phyloP scores from a whole-genome alignment of 2,888 invertebrate genomes.

The Parelbella ahira region DNA sequence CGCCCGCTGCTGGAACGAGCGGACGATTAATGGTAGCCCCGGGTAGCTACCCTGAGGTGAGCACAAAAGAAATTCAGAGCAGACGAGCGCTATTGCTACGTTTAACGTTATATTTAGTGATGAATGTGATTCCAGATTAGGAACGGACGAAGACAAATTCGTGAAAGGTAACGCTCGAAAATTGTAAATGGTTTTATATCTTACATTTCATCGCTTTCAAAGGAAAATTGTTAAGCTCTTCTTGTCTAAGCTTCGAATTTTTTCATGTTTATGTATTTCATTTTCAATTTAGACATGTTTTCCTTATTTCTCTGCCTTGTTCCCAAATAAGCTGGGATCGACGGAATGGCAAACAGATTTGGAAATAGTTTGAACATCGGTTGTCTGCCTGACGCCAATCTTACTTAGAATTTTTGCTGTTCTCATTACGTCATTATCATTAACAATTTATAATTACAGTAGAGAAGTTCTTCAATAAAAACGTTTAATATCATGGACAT shows the following conservation, averaged over 20 bases:
- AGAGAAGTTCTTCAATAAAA: too few relatives aligned
- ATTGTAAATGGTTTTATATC: conserved; percentile 23
- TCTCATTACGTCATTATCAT: too few relatives aligned
- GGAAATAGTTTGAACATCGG: too few relatives aligned
- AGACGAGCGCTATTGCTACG: conserved; percentile 21
- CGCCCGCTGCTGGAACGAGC: conserved; percentile 31
- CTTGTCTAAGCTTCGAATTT: conserved; percentile 1
- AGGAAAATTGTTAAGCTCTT: conserved; percentile 5
- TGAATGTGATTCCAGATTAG: conserved; percentile 25
- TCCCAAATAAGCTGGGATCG: too few relatives aligned
- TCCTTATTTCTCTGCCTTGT: too few relatives aligned
- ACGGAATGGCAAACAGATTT: too few relatives aligned
- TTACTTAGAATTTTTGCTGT: too few relatives aligned
- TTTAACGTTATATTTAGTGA: conserved; percentile 26
- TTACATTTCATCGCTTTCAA: conserved; percentile 11
- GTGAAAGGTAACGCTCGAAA: conserved; percentile 21
- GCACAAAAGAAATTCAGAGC: conserved; percentile 24
- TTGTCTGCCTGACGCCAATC: too few relatives aligned
- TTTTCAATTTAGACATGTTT: too few relatives aligned
- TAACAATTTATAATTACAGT: too few relatives aligned
- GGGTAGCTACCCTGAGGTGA: conserved; percentile 21
- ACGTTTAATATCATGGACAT: too few relatives aligned
- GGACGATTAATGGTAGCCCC: conserved; percentile 25
- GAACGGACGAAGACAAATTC: conserved; percentile 25
- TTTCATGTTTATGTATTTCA: conserved; percentile 9